phyloP scores from a whole-genome alignment of 2,888 invertebrate genomes.

The Lumbricus terrestris region DNA sequence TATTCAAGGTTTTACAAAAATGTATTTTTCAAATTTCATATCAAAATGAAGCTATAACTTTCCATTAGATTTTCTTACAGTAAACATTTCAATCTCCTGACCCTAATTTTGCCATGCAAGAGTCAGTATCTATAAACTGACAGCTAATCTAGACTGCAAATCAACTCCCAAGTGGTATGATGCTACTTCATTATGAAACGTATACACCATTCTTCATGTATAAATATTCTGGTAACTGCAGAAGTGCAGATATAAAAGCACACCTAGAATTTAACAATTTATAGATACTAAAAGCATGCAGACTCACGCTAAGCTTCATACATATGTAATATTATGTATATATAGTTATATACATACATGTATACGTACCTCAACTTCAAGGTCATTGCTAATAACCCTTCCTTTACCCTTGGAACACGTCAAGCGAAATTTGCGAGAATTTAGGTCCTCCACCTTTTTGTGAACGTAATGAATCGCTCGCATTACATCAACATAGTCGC shows the following conservation, averaged over 20 bases:
- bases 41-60: neutral
- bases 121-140: too few species aligned
- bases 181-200: neutral
- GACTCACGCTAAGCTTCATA: too few species aligned
- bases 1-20: too few species aligned
- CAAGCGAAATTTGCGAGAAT: conserved; percentile 84
- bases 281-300: neutral
- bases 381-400: conserved; percentile 90
- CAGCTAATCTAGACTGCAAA: neutral
- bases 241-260: too few species aligned
- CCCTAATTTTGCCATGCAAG: too few species aligned
- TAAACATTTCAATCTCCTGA: too few species aligned
- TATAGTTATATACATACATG: neutral
- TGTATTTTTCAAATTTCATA: neutral
- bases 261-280: neutral
- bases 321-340: too few species aligned
- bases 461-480: conserved; percentile 88
- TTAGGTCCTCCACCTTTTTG: conserved; percentile 90
- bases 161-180: neutral
- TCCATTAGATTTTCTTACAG: neutral
- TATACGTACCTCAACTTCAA: conserved; percentile 76
- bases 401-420: conserved; percentile 91
- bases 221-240: neutral
- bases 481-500: conserved; percentile 61
- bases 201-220: neutral